Conservation (phyloP, 2,113 vertebrate species). For the Crocuta crocuta region DNA sequence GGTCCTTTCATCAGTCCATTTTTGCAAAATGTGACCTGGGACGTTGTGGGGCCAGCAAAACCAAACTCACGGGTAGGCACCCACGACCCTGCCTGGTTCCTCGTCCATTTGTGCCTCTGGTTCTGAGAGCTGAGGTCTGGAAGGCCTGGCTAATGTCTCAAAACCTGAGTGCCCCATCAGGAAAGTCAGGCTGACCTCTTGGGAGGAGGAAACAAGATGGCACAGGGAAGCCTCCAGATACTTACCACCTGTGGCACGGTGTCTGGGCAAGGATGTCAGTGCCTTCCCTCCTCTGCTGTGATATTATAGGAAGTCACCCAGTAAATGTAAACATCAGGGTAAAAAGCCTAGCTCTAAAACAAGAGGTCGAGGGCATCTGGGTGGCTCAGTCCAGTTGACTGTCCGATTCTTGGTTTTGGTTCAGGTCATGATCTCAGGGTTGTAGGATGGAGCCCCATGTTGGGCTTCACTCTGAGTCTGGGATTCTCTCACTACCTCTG, state of each 20-base stretch:
- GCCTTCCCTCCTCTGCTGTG: background rate
- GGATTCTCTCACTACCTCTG: too few relatives aligned
- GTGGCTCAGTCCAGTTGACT: too few relatives aligned
- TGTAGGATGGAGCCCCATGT: too few relatives aligned
- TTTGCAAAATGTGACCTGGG: background rate
- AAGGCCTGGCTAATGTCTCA: background rate
- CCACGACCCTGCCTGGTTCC: rapidly evolving
- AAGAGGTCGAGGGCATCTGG: background rate
- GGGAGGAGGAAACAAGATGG: background rate
- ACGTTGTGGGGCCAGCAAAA: background rate
- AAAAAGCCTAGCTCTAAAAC: background rate
- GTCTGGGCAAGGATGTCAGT: background rate
- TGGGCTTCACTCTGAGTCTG: too few relatives aligned
- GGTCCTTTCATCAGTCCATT: background rate
- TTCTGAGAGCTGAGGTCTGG: background rate
- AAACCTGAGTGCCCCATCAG: background rate
- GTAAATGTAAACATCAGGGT: background rate
- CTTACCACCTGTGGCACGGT: rapidly evolving
- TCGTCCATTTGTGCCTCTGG: background rate
- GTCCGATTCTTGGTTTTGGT: too few relatives aligned
- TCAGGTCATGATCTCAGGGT: too few relatives aligned
- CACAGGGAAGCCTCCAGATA: background rate
- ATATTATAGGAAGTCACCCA: background rate
- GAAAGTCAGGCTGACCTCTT: background rate
- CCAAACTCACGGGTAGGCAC: rapidly evolving